phyloP scores from a whole-genome alignment of 2,797 vertebrate genomes.

The Poeciliopsis infans region DNA sequence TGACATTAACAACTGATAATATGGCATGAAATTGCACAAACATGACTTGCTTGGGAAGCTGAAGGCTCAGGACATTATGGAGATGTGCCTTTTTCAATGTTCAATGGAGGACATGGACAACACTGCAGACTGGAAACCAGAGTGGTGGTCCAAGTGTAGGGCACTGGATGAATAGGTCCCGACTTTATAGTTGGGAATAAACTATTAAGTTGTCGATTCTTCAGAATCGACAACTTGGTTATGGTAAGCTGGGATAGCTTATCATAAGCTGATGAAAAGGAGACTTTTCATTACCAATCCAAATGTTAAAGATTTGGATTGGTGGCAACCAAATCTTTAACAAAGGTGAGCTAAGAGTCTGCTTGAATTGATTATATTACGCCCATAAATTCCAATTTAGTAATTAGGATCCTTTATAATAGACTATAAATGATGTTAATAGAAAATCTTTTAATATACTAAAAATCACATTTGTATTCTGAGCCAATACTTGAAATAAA shows the following conservation, averaged over 20 bases:
- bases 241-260: not conserved
- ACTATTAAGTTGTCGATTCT: not conserved
- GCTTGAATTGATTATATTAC: not conserved
- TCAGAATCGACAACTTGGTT: too few relatives aligned
- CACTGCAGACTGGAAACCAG: not conserved
- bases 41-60: not conserved
- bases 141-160: not conserved
- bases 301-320: too few relatives aligned
- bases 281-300: not conserved
- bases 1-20: not conserved
- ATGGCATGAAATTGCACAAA: not conserved
- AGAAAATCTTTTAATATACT: not conserved
- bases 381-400: not conserved
- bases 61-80: not conserved
- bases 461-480: not conserved
- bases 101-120: not conserved
- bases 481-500: not conserved
- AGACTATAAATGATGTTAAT: not conserved
- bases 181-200: too few relatives aligned
- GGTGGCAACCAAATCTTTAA: not conserved
- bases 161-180: not conserved
- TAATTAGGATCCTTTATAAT: not conserved
- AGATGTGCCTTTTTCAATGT: not conserved
- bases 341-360: not conserved
- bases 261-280: not conserved